Percentiles rank a stretch among this genome's conserved stretches.
These are phyloP conservation scores for Elaphurus davidianus DNA, from an alignment of 2,113 vertebrate species.

Conservation along the genomic window DNA sequence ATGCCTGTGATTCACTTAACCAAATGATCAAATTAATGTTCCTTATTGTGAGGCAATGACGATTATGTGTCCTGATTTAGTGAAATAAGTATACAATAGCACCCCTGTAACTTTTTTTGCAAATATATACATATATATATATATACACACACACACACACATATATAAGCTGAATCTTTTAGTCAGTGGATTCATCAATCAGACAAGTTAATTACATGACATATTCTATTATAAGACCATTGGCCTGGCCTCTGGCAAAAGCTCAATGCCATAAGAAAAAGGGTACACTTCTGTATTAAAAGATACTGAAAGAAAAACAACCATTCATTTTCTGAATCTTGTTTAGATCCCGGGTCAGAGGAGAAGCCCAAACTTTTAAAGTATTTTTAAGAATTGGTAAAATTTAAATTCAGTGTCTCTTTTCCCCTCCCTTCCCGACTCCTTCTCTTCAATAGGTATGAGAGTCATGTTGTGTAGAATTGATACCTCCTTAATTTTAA, in stretches of 20 bases:
- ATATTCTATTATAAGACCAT: neutral
- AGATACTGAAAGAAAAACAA: neutral
- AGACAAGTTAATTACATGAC: neutral
- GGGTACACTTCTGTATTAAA: neutral
- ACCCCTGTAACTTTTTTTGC: neutral
- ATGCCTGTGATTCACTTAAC: neutral
- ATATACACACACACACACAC: too few species aligned
- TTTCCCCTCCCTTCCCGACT: rapidly evolving
- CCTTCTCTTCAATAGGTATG: neutral
- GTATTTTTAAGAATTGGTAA: neutral
- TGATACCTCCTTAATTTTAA: neutral
- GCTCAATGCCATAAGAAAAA: neutral
- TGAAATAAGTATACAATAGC: neutral
- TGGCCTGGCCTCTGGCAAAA: neutral
- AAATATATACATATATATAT: neutral
- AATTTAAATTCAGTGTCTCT: neutral
- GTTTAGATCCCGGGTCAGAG: neutral
- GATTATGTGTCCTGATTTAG: neutral
- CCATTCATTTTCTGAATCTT: neutral
- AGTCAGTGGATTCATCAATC: neutral
- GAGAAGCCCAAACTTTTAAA: neutral
- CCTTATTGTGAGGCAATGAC: neutral
- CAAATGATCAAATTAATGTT: neutral
- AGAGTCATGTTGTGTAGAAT: neutral
- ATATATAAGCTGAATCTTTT: neutral